Base-by-base conservation (phyloP, 1,140 invertebrate species). In the Adoxophyes honmai region DNA sequence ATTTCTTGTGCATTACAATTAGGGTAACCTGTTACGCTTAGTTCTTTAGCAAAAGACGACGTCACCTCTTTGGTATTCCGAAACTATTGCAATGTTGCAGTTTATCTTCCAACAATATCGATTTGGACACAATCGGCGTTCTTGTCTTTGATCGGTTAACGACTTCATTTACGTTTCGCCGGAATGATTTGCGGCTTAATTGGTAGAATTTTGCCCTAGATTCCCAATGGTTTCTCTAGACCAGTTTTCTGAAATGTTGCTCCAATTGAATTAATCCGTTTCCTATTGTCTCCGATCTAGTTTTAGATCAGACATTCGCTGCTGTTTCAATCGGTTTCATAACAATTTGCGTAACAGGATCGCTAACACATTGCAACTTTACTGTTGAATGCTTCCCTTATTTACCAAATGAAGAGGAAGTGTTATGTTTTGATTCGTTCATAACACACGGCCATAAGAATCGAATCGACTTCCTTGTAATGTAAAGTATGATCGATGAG, bases 161-260 rank as follows among this genome's bases (percentile, higher is more conserved):
- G 52, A 28, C 21, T 55, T 57, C 34, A 57, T 38, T 62, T 58
- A 38, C 15, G 51, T 52, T 52, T 57, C 33, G 62, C 48, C 16
- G 13, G n/a, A 37, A 13, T 52, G 55, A 68, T 64, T 67, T 67
- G 70, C 63, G 37, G 67, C 53, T 61, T 73, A 62, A 67, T 73
- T 73, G 64, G 63, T 65, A 64, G 51, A 53, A 42, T 64, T 51
- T 68, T 55, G 66, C 34, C 55, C 66, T 66, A 66, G 34, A 70
- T 70, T 66, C 63, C 56, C 48, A 15, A 37, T 34, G 52, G 52
- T 59, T 55, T 59, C 7, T 34, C 55, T 59, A 36, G 48, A 69
- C 70, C 63, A 73, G 73, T 80, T 75, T 57, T 73, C 56, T 72
- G 61, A 70, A 77, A 69, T 72, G 62, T 59, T 39, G 61, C 38